These are phyloP conservation scores for Phorcus lineatus DNA, from an alignment of 2,888 invertebrate species.

Conservation along the genomic window DNA sequence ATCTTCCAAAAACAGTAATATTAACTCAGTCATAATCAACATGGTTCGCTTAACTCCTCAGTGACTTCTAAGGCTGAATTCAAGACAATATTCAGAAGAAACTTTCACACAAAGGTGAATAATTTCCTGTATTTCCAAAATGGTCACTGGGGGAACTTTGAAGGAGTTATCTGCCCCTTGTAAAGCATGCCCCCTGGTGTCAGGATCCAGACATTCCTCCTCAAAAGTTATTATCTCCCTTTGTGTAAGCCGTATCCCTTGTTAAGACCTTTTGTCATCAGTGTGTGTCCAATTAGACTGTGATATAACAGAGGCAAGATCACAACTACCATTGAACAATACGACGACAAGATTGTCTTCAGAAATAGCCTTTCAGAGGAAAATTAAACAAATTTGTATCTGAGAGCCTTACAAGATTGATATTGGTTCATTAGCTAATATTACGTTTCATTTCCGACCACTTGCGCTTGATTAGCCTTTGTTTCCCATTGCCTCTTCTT, in stretches of 20 bases:
- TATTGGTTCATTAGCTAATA: background rate
- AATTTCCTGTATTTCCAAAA: background rate
- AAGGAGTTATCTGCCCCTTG: background rate
- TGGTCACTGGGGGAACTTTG: background rate
- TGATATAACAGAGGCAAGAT: too few species aligned
- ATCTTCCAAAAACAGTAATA: too few species aligned
- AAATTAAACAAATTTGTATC: constrained; percentile 17
- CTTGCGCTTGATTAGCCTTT: constrained; percentile 4
- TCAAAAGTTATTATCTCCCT: constrained; percentile 3
- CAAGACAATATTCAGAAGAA: too few species aligned
- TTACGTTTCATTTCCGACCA: constrained; percentile 23
- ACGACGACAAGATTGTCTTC: too few species aligned
- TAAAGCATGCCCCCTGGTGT: background rate
- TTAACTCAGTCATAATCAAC: too few species aligned
- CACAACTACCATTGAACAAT: too few species aligned
- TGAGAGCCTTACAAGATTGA: background rate
- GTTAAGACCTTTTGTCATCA: too few species aligned
- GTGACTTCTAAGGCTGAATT: too few species aligned
- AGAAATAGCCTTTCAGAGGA: background rate
- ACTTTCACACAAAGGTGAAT: background rate
- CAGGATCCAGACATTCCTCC: background rate
- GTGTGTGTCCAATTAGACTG: too few species aligned
- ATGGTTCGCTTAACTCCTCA: too few species aligned
- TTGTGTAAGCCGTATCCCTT: too few species aligned
- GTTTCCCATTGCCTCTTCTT: constrained; percentile 5